Conservation (phyloP, 2,888 invertebrate species). For the Nipponacmea schrenckii region DNA sequence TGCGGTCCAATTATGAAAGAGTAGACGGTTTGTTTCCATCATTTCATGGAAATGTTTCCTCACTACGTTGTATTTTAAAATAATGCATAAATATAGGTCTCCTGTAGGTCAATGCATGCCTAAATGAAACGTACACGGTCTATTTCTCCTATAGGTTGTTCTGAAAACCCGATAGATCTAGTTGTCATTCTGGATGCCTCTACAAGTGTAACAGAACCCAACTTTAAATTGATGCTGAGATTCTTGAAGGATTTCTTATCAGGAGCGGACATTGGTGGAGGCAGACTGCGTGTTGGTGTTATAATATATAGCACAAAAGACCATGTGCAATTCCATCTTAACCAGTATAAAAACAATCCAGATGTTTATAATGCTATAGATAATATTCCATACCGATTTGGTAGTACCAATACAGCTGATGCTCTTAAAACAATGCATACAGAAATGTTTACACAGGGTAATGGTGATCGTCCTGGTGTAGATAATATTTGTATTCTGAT, state of each 20-base stretch:
- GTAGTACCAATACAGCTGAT: conserved; percentile 61
- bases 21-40: no score
- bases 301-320: conserved; percentile 53
- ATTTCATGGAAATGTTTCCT: no score
- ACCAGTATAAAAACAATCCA: conserved; percentile 38
- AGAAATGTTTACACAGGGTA: conserved; percentile 46
- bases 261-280: conserved; percentile 48
- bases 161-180: conserved; percentile 42
- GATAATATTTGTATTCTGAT: conserved; percentile 55
- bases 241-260: conserved; percentile 51
- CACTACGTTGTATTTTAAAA: no score
- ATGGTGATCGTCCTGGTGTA: conserved; percentile 55
- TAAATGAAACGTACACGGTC: no score
- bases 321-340: conserved; percentile 51
- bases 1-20: no score
- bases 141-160: conserved; percentile 25
- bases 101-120: no score
- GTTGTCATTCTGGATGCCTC: conserved; percentile 60
- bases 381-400: conserved; percentile 48
- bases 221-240: conserved; percentile 47
- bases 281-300: conserved; percentile 53
- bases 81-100: no score
- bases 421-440: conserved; percentile 50
- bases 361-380: conserved; percentile 49
- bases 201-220: conserved; percentile 53